Conservation (phyloP, 1,140 invertebrate genomes). For the Procambarus clarkii region DNA sequence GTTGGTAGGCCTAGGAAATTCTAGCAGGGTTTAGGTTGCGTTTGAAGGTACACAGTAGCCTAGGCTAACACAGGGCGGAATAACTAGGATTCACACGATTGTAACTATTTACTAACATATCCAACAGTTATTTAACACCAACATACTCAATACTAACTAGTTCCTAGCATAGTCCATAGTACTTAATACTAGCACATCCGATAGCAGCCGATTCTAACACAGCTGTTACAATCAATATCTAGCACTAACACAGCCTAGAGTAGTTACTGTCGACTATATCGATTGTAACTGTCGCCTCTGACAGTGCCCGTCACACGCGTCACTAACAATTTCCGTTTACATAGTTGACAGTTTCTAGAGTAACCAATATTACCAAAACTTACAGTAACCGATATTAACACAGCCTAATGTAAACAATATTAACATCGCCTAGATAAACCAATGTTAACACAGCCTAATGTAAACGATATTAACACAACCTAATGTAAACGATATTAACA, state of each 20-base stretch:
- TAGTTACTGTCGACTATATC: not conserved
- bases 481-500: not conserved
- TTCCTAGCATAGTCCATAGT: no score
- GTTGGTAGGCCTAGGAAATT: not conserved
- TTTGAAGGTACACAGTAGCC: not conserved
- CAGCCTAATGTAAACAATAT: not conserved
- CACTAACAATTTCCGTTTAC: no score
- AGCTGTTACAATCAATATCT: not conserved
- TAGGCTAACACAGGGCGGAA: not conserved
- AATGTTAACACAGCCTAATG: not conserved
- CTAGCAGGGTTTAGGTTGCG: no score
- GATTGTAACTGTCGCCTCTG: no score
- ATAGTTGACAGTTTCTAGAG: no score
- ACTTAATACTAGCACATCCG: not conserved
- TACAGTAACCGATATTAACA: not conserved
- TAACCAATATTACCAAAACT: not conserved
- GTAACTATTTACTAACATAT: no score
- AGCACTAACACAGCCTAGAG: not conserved
- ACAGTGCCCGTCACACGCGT: no score
- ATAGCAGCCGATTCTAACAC: not conserved
- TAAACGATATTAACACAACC: not conserved
- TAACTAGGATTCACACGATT: no score
- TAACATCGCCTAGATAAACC: not conserved
- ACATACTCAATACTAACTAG: no score
- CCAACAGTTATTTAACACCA: no score